Conservation (phyloP, 2,797 vertebrate species). For the Picus viridis region DNA sequence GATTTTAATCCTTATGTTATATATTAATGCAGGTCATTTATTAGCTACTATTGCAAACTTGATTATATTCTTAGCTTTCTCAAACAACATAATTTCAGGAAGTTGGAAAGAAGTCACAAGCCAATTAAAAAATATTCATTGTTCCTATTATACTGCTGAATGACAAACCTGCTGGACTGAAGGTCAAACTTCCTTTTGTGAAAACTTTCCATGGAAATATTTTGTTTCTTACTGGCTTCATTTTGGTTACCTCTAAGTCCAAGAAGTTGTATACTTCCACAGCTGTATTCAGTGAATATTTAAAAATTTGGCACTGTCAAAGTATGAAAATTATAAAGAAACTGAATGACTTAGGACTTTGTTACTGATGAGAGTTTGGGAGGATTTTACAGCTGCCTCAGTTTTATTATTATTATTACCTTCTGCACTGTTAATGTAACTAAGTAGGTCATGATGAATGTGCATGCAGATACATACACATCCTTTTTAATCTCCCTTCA, state of each 20-base stretch:
- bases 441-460: not conserved
- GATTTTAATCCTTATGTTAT: not conserved
- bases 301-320: constrained; percentile 5
- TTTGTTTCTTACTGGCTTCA: not conserved
- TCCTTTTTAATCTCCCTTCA: not conserved
- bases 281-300: not conserved
- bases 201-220: not conserved
- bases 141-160: not conserved
- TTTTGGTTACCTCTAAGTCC: not conserved
- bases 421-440: not conserved
- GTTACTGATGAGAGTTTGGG: not conserved
- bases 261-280: not conserved
- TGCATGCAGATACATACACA: not conserved
- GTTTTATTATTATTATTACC: not conserved
- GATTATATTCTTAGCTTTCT: constrained; percentile 6
- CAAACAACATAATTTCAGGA: constrained; percentile 3
- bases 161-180: not conserved
- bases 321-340: constrained; percentile 48
- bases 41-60: not conserved
- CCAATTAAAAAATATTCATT: not conserved
- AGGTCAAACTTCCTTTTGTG: not conserved
- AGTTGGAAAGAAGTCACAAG: constrained; percentile 8
- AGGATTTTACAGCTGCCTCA: constrained; percentile 1
- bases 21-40: not conserved
- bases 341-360: not conserved